Evolutionary conservation across 2,888 invertebrate genomes (phyloP).

Genomic region (Tetragonisca angustula): DNA sequence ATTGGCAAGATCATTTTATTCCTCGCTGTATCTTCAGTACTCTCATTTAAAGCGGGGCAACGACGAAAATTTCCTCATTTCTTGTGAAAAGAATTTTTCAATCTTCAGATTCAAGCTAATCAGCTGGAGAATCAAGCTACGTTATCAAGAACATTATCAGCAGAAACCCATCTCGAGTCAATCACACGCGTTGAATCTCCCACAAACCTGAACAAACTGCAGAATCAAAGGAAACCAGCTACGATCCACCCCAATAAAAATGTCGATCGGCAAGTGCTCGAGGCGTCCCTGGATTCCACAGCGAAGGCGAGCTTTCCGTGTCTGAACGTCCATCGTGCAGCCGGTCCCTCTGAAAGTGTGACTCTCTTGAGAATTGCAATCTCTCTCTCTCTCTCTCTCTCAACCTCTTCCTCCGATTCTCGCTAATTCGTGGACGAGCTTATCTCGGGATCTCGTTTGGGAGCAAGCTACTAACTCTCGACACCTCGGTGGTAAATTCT

Average conservation of each 20-base stretch:
- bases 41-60: neutral
- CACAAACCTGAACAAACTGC: neutral
- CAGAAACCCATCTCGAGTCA: no score
- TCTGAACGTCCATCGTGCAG: slow-evolving; percentile 17
- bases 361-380: slow-evolving; percentile 55
- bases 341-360: slow-evolving; percentile 48
- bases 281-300: slow-evolving; percentile 29
- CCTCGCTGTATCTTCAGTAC: neutral
- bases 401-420: slow-evolving; percentile 31
- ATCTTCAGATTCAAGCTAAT: neutral
- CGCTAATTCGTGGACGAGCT: slow-evolving; percentile 73
- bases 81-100: neutral
- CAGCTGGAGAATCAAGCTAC: neutral
- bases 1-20: neutral
- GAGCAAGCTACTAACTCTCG: slow-evolving; percentile 76
- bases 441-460: slow-evolving; percentile 73
- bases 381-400: neutral
- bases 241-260: slow-evolving; percentile 16
- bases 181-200: neutral
- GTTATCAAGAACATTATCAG: neutral
- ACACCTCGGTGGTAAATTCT: slow-evolving; percentile 75
- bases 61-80: neutral
- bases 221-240: neutral
- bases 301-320: slow-evolving; percentile 28
- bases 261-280: slow-evolving; percentile 12